A percentile compares a stretch with the other conserved stretches of the same genome.
Evolutionary conservation across 1,140 invertebrate species (phyloP).

Genomic region (Eubasilissa regina): DNA sequence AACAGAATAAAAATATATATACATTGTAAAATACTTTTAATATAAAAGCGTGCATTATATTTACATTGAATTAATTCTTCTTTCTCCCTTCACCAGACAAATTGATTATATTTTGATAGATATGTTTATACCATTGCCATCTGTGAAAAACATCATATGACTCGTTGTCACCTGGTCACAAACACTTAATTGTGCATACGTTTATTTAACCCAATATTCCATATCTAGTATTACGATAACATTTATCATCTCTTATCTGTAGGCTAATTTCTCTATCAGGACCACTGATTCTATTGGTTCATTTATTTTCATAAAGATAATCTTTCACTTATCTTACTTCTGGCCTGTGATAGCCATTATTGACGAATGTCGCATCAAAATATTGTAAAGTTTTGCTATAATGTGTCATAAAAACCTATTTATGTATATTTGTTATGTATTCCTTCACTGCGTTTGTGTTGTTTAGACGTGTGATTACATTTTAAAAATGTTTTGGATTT

Average conservation of each 20-base stretch:
- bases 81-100: too few species aligned
- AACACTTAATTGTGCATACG: not conserved
- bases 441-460: not conserved
- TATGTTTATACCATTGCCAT: slow-evolving; percentile 9
- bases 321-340: slow-evolving; percentile 55
- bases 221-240: slow-evolving; percentile 28
- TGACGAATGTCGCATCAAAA: slow-evolving; percentile 37
- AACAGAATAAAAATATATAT: too few species aligned
- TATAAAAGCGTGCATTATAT: too few species aligned
- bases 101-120: not conserved
- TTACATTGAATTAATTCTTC: too few species aligned
- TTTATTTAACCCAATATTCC: slow-evolving; percentile 26
- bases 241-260: slow-evolving; percentile 55
- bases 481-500: slow-evolving; percentile 35
- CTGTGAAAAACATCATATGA: not conserved
- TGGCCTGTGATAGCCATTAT: slow-evolving; percentile 48
- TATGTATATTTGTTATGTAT: slow-evolving; percentile 9
- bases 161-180: slow-evolving; percentile 18
- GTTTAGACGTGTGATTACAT: slow-evolving; percentile 23
- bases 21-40: too few species aligned
- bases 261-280: slow-evolving; percentile 50
- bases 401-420: slow-evolving; percentile 25
- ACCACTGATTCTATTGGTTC: slow-evolving; percentile 50
- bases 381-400: not conserved
- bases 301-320: slow-evolving; percentile 52